Conservation (phyloP, 2,113 vertebrate genomes). For the Heterotilapia buettikoferi region DNA sequence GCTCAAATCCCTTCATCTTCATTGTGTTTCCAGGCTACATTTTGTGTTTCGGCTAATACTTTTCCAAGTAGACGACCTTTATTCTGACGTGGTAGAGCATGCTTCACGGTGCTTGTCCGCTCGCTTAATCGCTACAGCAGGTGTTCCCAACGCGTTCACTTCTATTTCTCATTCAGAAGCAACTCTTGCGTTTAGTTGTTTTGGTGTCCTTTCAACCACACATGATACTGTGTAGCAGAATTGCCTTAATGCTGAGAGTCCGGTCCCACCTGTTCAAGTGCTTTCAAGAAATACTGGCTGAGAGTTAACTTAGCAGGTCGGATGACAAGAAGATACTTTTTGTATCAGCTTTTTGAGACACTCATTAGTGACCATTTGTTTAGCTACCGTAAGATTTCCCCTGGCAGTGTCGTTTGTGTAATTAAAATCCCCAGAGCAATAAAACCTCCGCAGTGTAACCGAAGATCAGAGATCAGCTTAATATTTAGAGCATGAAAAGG, state of each 20-base stretch:
- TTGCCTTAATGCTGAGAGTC: background rate
- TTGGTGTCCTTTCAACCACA: background rate
- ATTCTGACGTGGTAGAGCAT: background rate
- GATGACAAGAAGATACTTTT: slow-evolving; percentile 5
- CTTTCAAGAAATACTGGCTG: background rate
- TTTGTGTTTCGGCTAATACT: slow-evolving; percentile 20
- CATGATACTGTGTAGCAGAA: background rate
- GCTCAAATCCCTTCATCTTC: slow-evolving; percentile 56
- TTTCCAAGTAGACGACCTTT: background rate
- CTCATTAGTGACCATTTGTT: background rate
- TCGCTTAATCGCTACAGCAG: background rate
- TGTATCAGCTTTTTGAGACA: background rate
- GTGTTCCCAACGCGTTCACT: background rate
- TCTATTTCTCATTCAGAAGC: background rate
- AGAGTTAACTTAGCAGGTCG: background rate
- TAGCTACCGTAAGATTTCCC: background rate
- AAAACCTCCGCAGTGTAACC: background rate
- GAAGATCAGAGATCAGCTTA: background rate
- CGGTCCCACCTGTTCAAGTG: background rate
- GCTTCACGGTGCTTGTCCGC: background rate
- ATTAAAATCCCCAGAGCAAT: background rate
- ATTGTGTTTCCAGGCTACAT: slow-evolving; percentile 46
- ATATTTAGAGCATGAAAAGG: background rate
- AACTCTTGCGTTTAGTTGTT: background rate
- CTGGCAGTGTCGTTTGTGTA: background rate